Evolutionary conservation across 2,113 vertebrate species (phyloP), one percentile per base, ranked within the genome.

Genomic region (Carollia perspicillata): DNA sequence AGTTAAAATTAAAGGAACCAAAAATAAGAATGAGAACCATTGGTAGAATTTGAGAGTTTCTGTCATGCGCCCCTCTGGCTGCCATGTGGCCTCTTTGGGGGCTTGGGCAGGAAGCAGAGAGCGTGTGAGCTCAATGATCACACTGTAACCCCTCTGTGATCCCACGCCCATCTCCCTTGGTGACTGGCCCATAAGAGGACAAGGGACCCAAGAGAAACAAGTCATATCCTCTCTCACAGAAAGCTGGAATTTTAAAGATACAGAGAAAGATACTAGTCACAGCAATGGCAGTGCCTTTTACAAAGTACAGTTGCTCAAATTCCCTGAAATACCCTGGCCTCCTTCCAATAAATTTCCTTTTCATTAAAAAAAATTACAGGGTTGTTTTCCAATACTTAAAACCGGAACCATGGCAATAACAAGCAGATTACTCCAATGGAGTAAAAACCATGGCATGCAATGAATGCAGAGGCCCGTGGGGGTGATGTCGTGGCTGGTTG

Each of bases 311-410:
- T 23, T 58, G 55, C 23, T 58, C 55, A 23, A 58, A 58, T 47
- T 55, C 55, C 79, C 47, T 37, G 58, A 90, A 63, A 79, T 37
- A 14, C 7, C 17, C 22, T 71, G 58, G 33, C 69, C 5, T n/a
- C 77, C 42, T 90, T 93, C 89, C 89, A 80, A 35, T n/a, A 71
- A 90, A 79, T 90, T 84, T 77, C 40, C 42, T 85, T 83, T 90
- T 72, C 58, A 20, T 95, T 75, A 66, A 68, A 93, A 69, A 80
- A 60, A 28, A 60, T 88, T 44, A 44, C 44, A 49, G 47, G 51
- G 6, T 69, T 49, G 23, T 80, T 93, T 90, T 96, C 94, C 85
- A 83, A 74, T 60, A 65, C 58, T 22, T 80, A 83, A 90, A 89
- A 90, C 90, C 47, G 40, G 60, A 30, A 42, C 60, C 35, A 71